These are phyloP conservation scores for Platerodrilus igneus DNA, from an alignment of 2,888 invertebrate species.

Conservation along the genomic window DNA sequence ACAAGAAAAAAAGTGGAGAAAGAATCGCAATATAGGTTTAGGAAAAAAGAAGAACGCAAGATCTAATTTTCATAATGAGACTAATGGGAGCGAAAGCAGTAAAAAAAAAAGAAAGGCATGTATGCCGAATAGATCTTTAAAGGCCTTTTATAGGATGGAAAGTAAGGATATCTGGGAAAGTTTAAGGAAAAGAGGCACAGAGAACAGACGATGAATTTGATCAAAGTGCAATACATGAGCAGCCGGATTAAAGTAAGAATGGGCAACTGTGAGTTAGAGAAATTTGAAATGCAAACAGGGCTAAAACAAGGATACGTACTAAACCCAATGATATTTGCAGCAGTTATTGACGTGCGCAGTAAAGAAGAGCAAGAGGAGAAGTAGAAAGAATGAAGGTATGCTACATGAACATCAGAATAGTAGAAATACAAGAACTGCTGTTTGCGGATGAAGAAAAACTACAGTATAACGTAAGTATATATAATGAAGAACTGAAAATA, in stretches of 20 bases:
- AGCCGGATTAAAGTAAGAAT: slow-evolving; percentile 11
- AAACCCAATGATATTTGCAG: slow-evolving; percentile 1
- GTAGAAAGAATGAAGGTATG: too few relatives aligned
- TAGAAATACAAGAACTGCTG: too few relatives aligned
- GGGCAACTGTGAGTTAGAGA: slow-evolving; percentile 5
- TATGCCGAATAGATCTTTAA: slow-evolving; percentile 6
- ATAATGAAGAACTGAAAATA: too few relatives aligned
- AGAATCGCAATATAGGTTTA: slow-evolving; percentile 6
- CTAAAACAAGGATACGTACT: slow-evolving; percentile 7
- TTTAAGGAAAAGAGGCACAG: slow-evolving; percentile 5
- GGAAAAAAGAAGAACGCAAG: slow-evolving; percentile 4
- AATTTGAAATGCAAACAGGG: slow-evolving; percentile 6
- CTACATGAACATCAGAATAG: too few relatives aligned
- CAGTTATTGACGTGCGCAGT: slow-evolving; percentile 1
- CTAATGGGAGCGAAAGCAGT: slow-evolving; percentile 7
- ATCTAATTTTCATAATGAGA: slow-evolving; percentile 9
- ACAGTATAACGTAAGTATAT: too few relatives aligned
- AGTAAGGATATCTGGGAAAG: slow-evolving; percentile 8
- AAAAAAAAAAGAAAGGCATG: slow-evolving; percentile 5
- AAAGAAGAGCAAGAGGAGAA: too few relatives aligned
- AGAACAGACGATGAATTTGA: slow-evolving; percentile 5
- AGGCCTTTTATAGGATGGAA: slow-evolving; percentile 8
- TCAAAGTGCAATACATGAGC: slow-evolving; percentile 8
- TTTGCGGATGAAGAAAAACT: too few relatives aligned
- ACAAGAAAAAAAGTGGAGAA: slow-evolving; percentile 7